Evolutionary conservation across 2,113 vertebrate species (phyloP).

Genomic region (Nothoprocta pentlandii): DNA sequence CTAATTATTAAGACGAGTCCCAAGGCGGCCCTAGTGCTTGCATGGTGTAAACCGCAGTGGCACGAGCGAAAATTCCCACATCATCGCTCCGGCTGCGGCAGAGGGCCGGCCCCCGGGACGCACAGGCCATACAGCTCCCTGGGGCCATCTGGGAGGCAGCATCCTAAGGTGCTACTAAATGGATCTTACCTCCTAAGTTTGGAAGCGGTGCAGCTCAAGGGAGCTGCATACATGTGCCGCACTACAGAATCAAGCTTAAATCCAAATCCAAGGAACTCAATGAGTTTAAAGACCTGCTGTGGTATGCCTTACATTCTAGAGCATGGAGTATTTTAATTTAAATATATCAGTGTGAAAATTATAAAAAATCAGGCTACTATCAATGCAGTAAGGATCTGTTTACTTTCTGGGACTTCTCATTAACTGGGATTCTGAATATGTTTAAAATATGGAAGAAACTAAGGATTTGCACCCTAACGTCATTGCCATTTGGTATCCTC

Average conservation of each 20-base stretch:
- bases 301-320: neutral
- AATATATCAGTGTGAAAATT: neutral
- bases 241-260: neutral
- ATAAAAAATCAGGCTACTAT: neutral
- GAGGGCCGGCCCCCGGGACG: neutral
- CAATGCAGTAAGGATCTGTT: neutral
- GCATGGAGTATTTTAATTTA: neutral
- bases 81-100: neutral
- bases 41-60: neutral
- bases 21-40: neutral
- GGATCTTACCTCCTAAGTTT: neutral
- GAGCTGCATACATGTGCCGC: neutral
- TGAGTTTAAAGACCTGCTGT: neutral
- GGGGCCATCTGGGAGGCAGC: neutral
- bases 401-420: slow-evolving; percentile 28
- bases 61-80: neutral
- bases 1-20: neutral
- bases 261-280: neutral
- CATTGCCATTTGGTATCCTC: neutral
- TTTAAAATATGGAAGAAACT: neutral
- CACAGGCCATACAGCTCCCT: neutral
- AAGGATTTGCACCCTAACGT: neutral
- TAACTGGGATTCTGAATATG: neutral
- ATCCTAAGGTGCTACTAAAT: neutral
- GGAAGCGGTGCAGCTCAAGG: neutral